Evolutionary conservation across 2,888 invertebrate species (phyloP), one percentile per base, ranked within the genome.

Genomic region (Ditylenchus weischeri): DNA sequence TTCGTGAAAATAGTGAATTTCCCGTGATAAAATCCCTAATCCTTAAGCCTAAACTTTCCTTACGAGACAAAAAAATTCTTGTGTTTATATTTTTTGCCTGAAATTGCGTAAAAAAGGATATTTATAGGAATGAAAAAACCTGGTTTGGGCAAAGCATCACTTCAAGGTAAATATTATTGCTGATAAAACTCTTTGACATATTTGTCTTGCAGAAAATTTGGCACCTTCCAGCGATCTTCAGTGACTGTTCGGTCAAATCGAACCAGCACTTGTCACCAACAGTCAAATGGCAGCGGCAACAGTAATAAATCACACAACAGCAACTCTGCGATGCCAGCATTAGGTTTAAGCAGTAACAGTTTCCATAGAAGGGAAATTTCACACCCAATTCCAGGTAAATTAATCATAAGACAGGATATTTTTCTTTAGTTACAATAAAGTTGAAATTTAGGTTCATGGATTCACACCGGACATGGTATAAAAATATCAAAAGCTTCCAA

Each of bases 171-270:
- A 13, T 43, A 13, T 43, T 15, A 43, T 29, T 29, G 43, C 2
- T 15, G 2, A 43, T 15, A 13, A 43, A 43, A 43, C 43, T 13
- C 8, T 43, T 43, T 43, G 43, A 29, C 43, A 43, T 43, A 3
- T 2, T 43, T 43, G 3, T 43, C 11, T 10, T 43, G 1, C 43
- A 90, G 90, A 75, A 89, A 91, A 79, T 89, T 96, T 64, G 95
- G 92, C 11, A 84, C 89, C 38, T 93, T 98, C 84, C 94, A 95
- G 0, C 88, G 91, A 18, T 43, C 38, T 10, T 36, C 63, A 7
- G 54, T 68, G 15, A 51, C 72, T 19, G 62, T 57, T 35, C 50
- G 43, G 29, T 23, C 61, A 1, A 8, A 43, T 11, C 4, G 48
- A n/a, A 47, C 67, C 54, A 21, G 54, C 18, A 50, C 18, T 54